Base-by-base conservation (phyloP, 1,140 invertebrate genomes). In the Apis cerana region DNA sequence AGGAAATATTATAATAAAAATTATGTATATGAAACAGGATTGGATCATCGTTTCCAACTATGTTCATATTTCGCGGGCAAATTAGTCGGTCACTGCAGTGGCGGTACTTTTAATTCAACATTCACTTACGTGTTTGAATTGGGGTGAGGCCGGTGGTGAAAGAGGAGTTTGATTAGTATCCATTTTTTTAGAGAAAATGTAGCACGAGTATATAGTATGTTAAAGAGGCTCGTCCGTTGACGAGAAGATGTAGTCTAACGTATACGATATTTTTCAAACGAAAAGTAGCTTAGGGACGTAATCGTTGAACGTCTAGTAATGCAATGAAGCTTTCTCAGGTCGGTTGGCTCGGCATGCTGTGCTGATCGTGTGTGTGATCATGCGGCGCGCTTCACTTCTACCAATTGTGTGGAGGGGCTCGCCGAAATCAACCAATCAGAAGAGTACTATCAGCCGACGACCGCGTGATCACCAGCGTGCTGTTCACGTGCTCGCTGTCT, bases 91-190 rank as follows among this genome's bases (percentile, higher is more conserved):
- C 17, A 43, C 33, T 59, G 71, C 76, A 64, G 54, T 85, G 88
- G 89, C 88, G 89, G 88, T 80, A 90, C 33, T 86, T 89, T 91
- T 86, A 86, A 80, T 84, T 86, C 48, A 43, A 67, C 64, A 58
- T 79, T 33, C 75, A 94, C 95, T 95, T 94, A 95, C 95, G 83
- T 94, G 87, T 79, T 91, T 94, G 27, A 95, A 87, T 77, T 95
- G 95, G 79, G 95, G 95, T 82, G 95, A 95, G 82, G 94, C 94
- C 69, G 95, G 95, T 76, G 95, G 95, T 76, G 95, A 96, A 71
- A 95, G 93, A 79, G 94, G 91, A 74, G 91, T 86, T 74, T 87
- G 78, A 75, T 81, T 89, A 13, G 83, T 64, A 52, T 92, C 89
- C 91, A 92, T 91, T 59, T 81, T 83, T 72, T 77, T 56, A 13